Base-by-base conservation (phyloP, 1,140 invertebrate genomes). In the Macrotrachela quadricornifera region DNA sequence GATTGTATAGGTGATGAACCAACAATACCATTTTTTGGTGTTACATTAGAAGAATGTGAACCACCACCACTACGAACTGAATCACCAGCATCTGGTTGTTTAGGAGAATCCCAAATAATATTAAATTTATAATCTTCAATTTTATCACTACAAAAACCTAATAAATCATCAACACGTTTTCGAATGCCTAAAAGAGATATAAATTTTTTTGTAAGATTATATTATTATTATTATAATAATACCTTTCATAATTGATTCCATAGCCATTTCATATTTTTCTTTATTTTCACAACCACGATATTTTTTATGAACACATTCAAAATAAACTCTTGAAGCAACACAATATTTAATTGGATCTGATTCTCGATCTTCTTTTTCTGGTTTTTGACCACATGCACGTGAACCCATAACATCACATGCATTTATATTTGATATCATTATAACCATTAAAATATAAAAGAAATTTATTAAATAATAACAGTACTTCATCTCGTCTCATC, bases 381-480 rank as follows among this genome's bases (percentile, higher is more conserved):
- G 53, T 18, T 50, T 49, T 12, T 48, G 46, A 13, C 46, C 46
- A 21, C 53, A 54, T 4, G 46, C 53, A 10, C 46, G 41, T n/a
- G 53, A 46, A 9, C 53, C 53, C 14, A 54, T 46, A 49, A 54
- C 41, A 44, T 54, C 53, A 49, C 53, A 54, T 47, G 51, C 16
- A 21, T 51, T 37, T 41, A 12, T 36, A 38, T 36, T n/a, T 15
- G 14, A 43, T 15, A 16, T 15, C 21, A 44, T 36, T 12, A 51
- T 30, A 30, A 30, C 8, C 8, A 30, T 30, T 2, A 30, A 30
- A 30, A 2, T 4, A 30, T 30, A 30, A 30, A 8, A 4, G 8
- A 2, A 30, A 30, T 30, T 4, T 8, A 30, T 30, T 4, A 30
- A 30, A 30, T n/a, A n/a, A n/a, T 30, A 30, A 30, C 21, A 4